Evolutionary conservation across 2,113 vertebrate species (phyloP).

Genomic region (Catharus fuscescens): DNA sequence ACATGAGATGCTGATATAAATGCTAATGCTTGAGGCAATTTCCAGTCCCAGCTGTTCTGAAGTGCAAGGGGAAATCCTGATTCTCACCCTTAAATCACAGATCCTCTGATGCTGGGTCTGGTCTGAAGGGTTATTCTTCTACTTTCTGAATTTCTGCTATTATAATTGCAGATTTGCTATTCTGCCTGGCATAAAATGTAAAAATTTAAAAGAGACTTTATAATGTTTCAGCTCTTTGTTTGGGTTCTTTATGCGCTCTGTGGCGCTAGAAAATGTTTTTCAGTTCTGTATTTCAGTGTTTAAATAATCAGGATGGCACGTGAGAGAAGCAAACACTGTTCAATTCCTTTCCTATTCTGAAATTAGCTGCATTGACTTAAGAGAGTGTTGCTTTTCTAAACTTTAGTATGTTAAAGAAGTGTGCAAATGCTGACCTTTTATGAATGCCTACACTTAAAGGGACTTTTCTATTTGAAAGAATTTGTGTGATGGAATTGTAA

Average conservation of each 20-base stretch:
- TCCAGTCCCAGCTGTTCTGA: background rate
- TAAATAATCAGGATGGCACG: background rate
- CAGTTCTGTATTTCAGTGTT: background rate
- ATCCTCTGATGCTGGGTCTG: background rate
- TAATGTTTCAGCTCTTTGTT: background rate
- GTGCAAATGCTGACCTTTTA: conserved; percentile 44
- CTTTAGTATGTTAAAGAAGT: conserved; percentile 5
- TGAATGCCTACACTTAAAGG: background rate
- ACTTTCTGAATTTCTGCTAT: background rate
- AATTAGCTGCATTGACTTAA: background rate
- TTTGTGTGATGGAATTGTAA: background rate
- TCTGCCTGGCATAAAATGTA: background rate
- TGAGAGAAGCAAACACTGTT: background rate
- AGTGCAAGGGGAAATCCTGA: background rate
- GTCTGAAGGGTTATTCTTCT: background rate
- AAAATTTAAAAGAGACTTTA: background rate
- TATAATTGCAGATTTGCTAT: background rate
- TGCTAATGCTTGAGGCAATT: background rate
- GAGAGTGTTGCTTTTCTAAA: background rate
- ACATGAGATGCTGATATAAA: background rate
- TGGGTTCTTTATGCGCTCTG: background rate
- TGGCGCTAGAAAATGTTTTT: background rate
- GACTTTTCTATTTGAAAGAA: conserved; percentile 19
- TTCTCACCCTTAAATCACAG: background rate
- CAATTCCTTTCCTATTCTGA: background rate